A percentile compares a stretch with the other conserved stretches of the same genome.
phyloP scores from a whole-genome alignment of 2,888 invertebrate genomes.

The Dryadula phaetusa region DNA sequence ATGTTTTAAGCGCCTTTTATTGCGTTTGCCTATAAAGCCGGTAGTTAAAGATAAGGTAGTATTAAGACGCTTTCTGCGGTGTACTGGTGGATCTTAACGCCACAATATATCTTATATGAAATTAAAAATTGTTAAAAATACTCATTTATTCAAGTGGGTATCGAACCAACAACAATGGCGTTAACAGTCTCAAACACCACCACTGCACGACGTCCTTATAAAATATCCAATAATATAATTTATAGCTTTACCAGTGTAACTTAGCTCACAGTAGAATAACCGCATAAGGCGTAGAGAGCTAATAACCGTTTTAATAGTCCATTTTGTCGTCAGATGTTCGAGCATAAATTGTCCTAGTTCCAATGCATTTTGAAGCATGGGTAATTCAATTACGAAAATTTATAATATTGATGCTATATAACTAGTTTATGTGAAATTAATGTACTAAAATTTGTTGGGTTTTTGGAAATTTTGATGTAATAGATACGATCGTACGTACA shows the following conservation, averaged over 20 bases:
- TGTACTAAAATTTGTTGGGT: not conserved
- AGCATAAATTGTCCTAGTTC: constrained; percentile 19
- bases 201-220: not conserved
- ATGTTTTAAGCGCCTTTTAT: no score
- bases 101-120: no score
- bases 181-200: no score
- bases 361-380: constrained; percentile 19
- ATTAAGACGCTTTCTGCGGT: no score
- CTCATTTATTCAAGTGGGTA: no score
- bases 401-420: not conserved
- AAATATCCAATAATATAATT: constrained; percentile 1
- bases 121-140: no score
- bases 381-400: constrained; percentile 3
- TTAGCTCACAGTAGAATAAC: not conserved
- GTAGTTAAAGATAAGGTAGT: no score
- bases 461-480: not conserved
- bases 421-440: not conserved
- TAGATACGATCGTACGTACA: no score
- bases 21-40: no score
- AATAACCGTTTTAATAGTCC: constrained; percentile 25
- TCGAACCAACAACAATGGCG: no score
- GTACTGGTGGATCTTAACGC: no score
- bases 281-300: constrained; percentile 13
- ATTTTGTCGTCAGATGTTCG: constrained; percentile 24
- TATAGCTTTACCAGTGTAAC: not conserved